Base-by-base conservation (phyloP, 2,888 invertebrate species). In the Smittia aterrima region DNA sequence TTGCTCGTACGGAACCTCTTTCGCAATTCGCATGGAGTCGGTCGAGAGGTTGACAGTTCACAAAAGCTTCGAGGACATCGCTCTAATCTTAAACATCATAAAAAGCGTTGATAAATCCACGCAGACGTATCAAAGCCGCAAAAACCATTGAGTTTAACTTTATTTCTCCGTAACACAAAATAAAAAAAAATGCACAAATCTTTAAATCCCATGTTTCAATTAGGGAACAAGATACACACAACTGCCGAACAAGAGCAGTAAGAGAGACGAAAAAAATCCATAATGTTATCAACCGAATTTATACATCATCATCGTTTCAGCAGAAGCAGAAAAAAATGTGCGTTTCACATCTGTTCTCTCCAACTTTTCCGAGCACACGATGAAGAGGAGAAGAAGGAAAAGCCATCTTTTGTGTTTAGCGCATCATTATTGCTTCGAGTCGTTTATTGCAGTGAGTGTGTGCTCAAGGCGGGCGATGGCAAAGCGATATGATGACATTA, bases 241-340 rank as follows among this genome's bases (percentile, higher is more conserved):
- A 47, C 32, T 32, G 32, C 32, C 16, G 22, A 47, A 25, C 27
- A 47, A n/a, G n/a, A n/a, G n/a, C n/a, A n/a, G n/a, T n/a, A 40
- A 22, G 70, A 53, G 70, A 24, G 32, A 53, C 40, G 27, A 70
- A 70, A 70, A 68, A 70, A 70, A 70, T 70, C 70, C 70, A 70
- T 70, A 70, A 70, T 70, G 70, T 70, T 70, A 70, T 70, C 70
- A 70, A 54, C 70, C 70, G 70, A 70, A 70, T 70, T 70, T 70
- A 70, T 70, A 70, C 70, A 70, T 70, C 70, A 70, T 70, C 70
- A 70, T 70, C 54, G 41, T 68, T 68, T 68, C 40, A 41, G 54
- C 70, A 32, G 53, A 22, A 70, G 25, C 40, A 27, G 41, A 53
- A 25, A 70, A 24, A 70, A 70, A 54, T 70, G 54, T 70, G 70